phyloP scores from a whole-genome alignment of 2,888 invertebrate species.

The Scaptomyza reducta region DNA sequence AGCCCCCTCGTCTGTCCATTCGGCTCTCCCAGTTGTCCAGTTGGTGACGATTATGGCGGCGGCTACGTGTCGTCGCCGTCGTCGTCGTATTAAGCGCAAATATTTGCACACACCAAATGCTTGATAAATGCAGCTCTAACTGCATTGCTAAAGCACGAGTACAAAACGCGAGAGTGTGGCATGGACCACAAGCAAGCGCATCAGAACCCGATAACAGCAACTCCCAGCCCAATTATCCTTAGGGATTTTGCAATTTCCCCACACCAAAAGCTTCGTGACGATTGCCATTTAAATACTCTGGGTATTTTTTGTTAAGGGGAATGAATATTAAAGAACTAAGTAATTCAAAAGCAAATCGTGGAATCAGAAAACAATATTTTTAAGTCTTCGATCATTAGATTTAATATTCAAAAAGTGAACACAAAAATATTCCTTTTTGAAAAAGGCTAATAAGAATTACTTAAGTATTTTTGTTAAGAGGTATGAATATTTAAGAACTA shows the following conservation, averaged over 20 bases:
- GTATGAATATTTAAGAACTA: no score
- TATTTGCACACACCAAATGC: slow-evolving; percentile 77
- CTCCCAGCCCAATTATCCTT: slow-evolving; percentile 24
- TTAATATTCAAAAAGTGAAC: no score
- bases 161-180: background rate
- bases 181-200: background rate
- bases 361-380: no score
- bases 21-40: slow-evolving; percentile 7
- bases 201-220: background rate
- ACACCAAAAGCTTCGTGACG: slow-evolving; percentile 4
- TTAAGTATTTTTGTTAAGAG: no score
- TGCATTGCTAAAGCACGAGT: slow-evolving; percentile 39
- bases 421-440: no score
- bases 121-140: slow-evolving; percentile 69
- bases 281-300: slow-evolving; percentile 37
- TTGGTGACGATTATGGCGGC: slow-evolving; percentile 60
- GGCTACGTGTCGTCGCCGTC: slow-evolving; percentile 66
- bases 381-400: no score
- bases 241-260: slow-evolving; percentile 37
- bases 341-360: no score
- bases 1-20: background rate
- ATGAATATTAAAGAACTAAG: no score
- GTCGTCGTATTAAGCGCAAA: slow-evolving; percentile 63
- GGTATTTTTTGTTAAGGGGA: no score
- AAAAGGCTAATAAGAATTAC: no score